A percentile compares a stretch with the other conserved stretches of the same genome.
phyloP scores from a whole-genome alignment of 2,113 vertebrate species.

The Azemiops feae region DNA sequence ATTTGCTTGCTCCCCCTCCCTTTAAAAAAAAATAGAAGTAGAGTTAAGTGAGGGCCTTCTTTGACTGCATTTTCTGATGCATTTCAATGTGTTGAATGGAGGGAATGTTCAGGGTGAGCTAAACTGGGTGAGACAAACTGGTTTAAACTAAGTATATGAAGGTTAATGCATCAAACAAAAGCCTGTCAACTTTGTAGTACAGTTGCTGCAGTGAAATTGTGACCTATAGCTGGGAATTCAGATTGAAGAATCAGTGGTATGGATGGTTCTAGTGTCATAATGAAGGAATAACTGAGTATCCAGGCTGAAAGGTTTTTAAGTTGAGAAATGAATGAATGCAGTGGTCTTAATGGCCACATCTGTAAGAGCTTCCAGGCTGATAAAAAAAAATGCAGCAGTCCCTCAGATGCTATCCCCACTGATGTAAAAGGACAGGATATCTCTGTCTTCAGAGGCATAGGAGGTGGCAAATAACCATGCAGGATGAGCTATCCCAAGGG shows the following conservation, averaged over 20 bases:
- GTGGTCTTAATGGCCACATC: neutral
- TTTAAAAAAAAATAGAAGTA: conserved; percentile 13
- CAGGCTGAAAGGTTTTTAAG: neutral
- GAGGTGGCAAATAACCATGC: neutral
- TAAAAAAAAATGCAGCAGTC: neutral
- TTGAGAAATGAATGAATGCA: neutral
- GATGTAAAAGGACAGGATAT: neutral
- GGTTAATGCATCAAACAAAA: neutral
- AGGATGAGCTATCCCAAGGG: no score
- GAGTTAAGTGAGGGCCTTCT: conserved; percentile 42
- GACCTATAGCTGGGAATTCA: neutral
- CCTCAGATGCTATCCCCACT: neutral
- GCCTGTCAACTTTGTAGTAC: conserved; percentile 11
- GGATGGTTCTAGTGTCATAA: neutral
- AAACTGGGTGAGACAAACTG: conserved; percentile 53
- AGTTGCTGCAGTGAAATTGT: neutral
- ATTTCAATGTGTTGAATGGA: conserved; percentile 55
- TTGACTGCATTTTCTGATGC: conserved; percentile 48
- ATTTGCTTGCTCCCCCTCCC: neutral
- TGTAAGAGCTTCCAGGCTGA: neutral
- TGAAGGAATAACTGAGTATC: neutral
- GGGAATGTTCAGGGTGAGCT: conserved; percentile 51
- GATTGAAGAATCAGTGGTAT: neutral
- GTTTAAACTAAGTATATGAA: conserved; percentile 53
- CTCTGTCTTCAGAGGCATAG: neutral